phyloP scores from a whole-genome alignment of 2,888 invertebrate species.

The Diplolepis rosae region DNA sequence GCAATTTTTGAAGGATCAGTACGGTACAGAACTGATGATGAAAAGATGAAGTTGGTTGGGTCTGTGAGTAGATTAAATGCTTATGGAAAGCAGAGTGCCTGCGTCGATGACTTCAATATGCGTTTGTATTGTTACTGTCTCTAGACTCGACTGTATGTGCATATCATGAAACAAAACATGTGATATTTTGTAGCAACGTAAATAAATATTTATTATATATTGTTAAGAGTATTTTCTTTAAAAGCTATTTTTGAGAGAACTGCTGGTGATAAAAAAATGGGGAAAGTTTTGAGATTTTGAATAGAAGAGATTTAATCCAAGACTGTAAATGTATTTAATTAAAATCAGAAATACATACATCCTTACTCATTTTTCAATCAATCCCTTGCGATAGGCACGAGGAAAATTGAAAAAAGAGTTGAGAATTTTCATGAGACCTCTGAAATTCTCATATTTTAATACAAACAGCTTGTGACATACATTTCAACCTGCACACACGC shows the following conservation, averaged over 20 bases:
- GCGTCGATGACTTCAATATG: conserved; percentile 83
- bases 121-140: conserved; percentile 86
- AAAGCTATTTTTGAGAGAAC: neutral
- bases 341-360: conserved; percentile 1
- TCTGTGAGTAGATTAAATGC: conserved; percentile 86
- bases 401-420: too few species aligned
- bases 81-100: conserved; percentile 87
- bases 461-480: conserved; percentile 10
- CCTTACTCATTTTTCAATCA: neutral
- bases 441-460: neutral
- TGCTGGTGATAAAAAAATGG: too few species aligned
- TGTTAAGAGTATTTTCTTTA: conserved; percentile 41
- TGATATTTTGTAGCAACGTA: conserved; percentile 61
- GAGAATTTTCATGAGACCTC: conserved; percentile 3
- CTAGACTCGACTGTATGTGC: conserved; percentile 39
- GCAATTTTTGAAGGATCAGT: conserved; percentile 89
- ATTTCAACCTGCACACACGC: neutral
- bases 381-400: neutral
- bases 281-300: neutral
- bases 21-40: conserved; percentile 70
- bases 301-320: neutral
- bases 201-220: conserved; percentile 59
- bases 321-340: conserved; percentile 1
- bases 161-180: conserved; percentile 37
- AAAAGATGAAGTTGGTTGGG: conserved; percentile 78